Base-by-base conservation (phyloP, 2,113 vertebrate genomes). In the Podocnemis expansa region DNA sequence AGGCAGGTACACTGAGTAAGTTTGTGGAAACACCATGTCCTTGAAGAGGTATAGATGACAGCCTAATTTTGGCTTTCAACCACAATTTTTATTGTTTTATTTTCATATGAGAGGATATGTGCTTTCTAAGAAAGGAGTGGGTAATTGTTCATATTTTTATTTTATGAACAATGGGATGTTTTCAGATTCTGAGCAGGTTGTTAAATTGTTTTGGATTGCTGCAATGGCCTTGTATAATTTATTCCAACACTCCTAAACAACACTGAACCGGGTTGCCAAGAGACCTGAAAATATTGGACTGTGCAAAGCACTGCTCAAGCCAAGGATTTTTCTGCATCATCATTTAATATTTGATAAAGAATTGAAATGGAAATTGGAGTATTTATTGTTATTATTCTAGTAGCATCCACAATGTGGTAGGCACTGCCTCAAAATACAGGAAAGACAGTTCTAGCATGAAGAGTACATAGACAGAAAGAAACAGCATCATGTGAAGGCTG, bases 161-260 rank as follows among this genome's bases (percentile, higher is more conserved):
- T 75, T 75, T 45, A 58, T 56, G 70, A 86, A 55, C 90, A 84
- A 63, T 76, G 89, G 87, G 76, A 93, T 60, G 58, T 89, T 73
- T 63, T 29, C 63, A 93, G 87, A 91, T 0, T 93, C 70, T 70
- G 84, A 94, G 84, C 75, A 88, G 49, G 83, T 85, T 91, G 84
- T 82, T 90, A 79, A 95, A 75, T 47, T 38, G n/a, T 82, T 95
- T 80, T 80, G 52, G 24, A 85, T 54, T n/a, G 34, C 41, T 89
- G 60, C 52, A 83, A 6, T 38, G 75, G 24, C 38, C 89, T 70
- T 73, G 12, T 34, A 41, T 12, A 78, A 96, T 87, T 81, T 85
- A 78, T 89, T 95, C 93, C 78, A 92, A 63, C 41, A 90, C 79
- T 92, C 73, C 47, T 47, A 85, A 90, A n/a, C 63, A 90, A 91